These are phyloP conservation scores for Magallana gigas DNA, from an alignment of 1,140 invertebrate species.

Conservation along the genomic window DNA sequence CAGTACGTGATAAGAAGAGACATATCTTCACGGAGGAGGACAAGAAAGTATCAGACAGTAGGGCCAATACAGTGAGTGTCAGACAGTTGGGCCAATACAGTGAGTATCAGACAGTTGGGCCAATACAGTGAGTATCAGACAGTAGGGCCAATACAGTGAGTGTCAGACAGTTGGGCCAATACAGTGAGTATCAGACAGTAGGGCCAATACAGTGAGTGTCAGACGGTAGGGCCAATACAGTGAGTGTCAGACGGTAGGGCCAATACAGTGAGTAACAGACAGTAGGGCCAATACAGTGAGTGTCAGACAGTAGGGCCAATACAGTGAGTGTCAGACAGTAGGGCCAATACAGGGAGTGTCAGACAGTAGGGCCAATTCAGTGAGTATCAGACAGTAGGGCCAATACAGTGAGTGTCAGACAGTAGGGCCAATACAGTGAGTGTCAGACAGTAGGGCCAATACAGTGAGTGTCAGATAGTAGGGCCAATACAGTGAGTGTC, in stretches of 20 bases:
- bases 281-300: not conserved
- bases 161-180: no score
- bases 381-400: not conserved
- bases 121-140: constrained; percentile 16
- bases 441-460: not conserved
- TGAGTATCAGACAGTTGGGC: not conserved
- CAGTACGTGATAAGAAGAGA: constrained; percentile 40
- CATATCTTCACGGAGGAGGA: constrained; percentile 45
- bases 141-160: constrained; percentile 43
- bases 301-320: constrained; percentile 36
- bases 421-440: not conserved
- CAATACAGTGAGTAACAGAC: not conserved
- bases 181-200: constrained; percentile 15
- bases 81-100: not conserved
- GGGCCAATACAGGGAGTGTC: not conserved
- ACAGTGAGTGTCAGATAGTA: not conserved
- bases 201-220: constrained; percentile 40
- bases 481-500: not conserved
- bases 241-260: no score
- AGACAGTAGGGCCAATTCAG: constrained; percentile 47
- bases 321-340: constrained; percentile 9
- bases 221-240: not conserved
- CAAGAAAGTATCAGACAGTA: constrained; percentile 30
- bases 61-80: constrained; percentile 41
- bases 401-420: not conserved